Evolutionary conservation across 1,140 invertebrate genomes (phyloP).

Genomic region (Trichonephila inaurata): DNA sequence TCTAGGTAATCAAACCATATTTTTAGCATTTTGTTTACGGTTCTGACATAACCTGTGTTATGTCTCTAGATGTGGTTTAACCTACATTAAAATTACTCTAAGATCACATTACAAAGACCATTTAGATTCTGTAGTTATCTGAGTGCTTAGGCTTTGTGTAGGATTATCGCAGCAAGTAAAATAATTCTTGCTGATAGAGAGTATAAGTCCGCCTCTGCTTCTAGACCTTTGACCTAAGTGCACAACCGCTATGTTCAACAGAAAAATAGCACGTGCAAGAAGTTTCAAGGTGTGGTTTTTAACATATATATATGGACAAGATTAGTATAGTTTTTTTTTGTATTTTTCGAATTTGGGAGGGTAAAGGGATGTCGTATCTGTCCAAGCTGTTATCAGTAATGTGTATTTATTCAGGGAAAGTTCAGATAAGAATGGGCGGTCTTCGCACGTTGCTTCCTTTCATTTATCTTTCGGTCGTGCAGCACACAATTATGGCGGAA

Average conservation of each 20-base stretch:
- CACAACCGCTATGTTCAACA: conserved; percentile 19
- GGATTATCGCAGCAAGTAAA: conserved; percentile 53
- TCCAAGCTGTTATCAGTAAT: conserved; percentile 35
- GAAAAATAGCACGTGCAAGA: conserved; percentile 40
- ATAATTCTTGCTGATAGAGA: conserved; percentile 61
- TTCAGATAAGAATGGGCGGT: conserved; percentile 45
- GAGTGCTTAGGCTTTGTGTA: conserved; percentile 41
- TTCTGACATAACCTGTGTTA: neutral
- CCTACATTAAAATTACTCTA: conserved; percentile 51
- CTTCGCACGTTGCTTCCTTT: conserved; percentile 13
- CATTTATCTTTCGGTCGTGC: conserved; percentile 9
- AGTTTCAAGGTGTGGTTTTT: conserved; percentile 57
- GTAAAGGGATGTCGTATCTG: neutral
- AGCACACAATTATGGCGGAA: conserved; percentile 7
- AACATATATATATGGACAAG: conserved; percentile 48
- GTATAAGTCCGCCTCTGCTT: conserved; percentile 46
- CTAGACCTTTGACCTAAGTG: conserved; percentile 43
- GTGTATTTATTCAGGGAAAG: conserved; percentile 56
- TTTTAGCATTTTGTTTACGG: conserved; percentile 37
- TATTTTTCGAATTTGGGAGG: conserved; percentile 8
- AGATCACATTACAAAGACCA: conserved; percentile 58
- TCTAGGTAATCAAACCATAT: conserved; percentile 15
- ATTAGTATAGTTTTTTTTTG: conserved; percentile 6
- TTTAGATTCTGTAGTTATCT: conserved; percentile 57
- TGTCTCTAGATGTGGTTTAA: conserved; percentile 15